Conservation (phyloP, 2,797 vertebrate species). For the Urophycis tenuis region DNA sequence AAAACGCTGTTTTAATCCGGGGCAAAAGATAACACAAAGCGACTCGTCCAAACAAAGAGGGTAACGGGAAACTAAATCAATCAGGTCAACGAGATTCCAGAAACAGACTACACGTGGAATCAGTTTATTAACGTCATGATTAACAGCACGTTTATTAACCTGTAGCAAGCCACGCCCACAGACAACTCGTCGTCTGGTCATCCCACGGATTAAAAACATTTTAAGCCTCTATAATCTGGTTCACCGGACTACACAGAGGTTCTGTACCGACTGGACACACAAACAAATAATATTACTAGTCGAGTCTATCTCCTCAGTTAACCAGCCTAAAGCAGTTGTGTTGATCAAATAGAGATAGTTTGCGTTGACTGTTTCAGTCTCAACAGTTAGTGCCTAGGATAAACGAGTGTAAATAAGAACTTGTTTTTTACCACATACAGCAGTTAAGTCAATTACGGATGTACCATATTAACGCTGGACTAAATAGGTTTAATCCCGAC, state of each 20-base stretch:
- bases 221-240: neutral
- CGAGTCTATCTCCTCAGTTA: neutral
- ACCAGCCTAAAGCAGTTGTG: neutral
- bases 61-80: neutral
- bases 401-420: no score
- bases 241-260: neutral
- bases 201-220: neutral
- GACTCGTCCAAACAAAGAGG: neutral
- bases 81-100: neutral
- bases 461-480: no score
- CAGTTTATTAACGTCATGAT: neutral
- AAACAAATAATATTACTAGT: neutral
- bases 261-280: neutral
- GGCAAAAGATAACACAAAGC: neutral
- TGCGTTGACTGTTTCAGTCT: neutral
- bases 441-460: no score
- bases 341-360: neutral
- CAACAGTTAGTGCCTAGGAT: neutral
- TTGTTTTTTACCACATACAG: no score
- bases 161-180: neutral
- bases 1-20: neutral
- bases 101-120: neutral
- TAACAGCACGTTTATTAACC: neutral
- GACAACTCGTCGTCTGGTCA: neutral
- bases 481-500: no score